phyloP scores from a whole-genome alignment of 2,888 invertebrate genomes.

The Rutpela maculata region DNA sequence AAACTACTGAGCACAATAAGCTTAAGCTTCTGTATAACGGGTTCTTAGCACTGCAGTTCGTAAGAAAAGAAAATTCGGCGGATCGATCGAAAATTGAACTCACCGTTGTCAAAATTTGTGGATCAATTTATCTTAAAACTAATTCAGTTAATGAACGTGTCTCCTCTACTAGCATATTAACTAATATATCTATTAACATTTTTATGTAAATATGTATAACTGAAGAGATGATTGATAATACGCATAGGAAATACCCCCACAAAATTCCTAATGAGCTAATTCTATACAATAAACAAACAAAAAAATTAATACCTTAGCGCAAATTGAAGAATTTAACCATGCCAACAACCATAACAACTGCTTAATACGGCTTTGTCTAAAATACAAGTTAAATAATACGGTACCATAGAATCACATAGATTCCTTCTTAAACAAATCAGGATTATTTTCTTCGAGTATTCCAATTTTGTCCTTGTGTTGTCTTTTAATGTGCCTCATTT shows the following conservation, averaged over 20 bases:
- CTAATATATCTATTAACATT: no score
- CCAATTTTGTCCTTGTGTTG: constrained; percentile 76
- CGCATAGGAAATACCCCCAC: not conserved
- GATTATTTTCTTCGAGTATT: constrained; percentile 74
- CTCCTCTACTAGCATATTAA: no score
- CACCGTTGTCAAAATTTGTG: no score
- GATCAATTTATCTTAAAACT: no score
- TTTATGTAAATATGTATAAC: no score
- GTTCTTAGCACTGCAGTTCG: no score
- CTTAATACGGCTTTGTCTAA: constrained; percentile 16
- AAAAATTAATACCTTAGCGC: constrained; percentile 13
- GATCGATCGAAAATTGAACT: no score
- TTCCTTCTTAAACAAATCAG: constrained; percentile 63
- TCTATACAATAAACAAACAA: not conserved
- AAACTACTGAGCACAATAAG: no score
- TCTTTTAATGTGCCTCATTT: constrained; percentile 76
- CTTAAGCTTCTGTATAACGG: no score
- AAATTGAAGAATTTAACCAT: not conserved
- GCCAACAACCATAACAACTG: not conserved
- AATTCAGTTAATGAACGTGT: no score
- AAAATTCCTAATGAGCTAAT: not conserved
- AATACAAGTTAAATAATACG: not conserved
- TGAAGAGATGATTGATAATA: no score
- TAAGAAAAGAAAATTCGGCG: no score
- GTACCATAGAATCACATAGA: not conserved